Base-by-base conservation (phyloP, 2,113 vertebrate genomes). In the Oreochromis tanganicae region DNA sequence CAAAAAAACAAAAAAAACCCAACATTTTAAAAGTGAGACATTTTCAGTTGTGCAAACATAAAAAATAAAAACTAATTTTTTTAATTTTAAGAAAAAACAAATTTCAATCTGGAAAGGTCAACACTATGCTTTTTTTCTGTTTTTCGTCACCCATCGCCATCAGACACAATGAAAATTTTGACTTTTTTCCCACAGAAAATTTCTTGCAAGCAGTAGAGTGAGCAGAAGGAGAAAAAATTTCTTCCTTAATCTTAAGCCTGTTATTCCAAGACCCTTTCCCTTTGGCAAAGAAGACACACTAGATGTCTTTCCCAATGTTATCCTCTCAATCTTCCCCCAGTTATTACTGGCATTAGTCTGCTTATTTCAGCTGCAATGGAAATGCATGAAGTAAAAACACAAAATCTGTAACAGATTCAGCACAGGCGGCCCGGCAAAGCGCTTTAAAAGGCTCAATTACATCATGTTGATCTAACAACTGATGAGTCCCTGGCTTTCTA, bases 281-380 rank as follows among this genome's bases (percentile, higher is more conserved):
- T 91, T 87, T 87, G 93, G 88, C 90, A 88, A 84, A 83, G 80
- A 81, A 91, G 82, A 91, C 87, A 85, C 87, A 91, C 83, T 92
- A 83, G 88, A 90, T 89, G 82, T 91, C 66, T 88, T 92, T 93
- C 85, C 88, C 90, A 81, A 7, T 66, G 89, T 92, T 94, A 95
- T 95, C 91, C 91, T 63, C 81, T 88, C 92, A 95, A 94, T 94
- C 88, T 88, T 86, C 48, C 79, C 83, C 87, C 89, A 90, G 88
- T 94, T 93, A 94, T 95, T 94, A 89, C 93, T 86, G 86, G 90
- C 88, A 92, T 94, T 86, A 84, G 80, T 92, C 81, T 75, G 87
- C 83, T 82, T 93, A 61, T 94, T 93, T 93, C 91, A 92, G 90
- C 93, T 91, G 91, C n/a, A 85, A 17, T 43, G 50, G 87, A 91